A percentile compares a stretch with the other conserved stretches of the same genome.
phyloP scores from a whole-genome alignment of 2,797 vertebrate species.

The Crenichthys baileyi region DNA sequence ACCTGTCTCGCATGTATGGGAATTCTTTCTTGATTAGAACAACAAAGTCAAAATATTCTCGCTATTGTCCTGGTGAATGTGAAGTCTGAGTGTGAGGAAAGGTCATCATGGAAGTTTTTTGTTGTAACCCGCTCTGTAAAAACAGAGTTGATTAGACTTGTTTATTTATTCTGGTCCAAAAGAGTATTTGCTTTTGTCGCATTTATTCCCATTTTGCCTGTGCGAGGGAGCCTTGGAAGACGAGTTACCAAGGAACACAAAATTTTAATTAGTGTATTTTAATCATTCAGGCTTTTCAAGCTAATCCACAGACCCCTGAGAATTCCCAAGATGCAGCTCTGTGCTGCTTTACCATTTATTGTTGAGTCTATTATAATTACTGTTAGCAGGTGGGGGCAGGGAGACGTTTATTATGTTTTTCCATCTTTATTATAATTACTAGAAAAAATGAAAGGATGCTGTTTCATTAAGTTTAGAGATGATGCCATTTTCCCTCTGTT shows the following conservation, averaged over 20 bases:
- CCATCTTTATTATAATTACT: constrained; percentile 99
- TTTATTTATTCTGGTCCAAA: constrained; percentile 99
- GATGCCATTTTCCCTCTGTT: constrained; percentile 85
- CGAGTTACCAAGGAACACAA: constrained; percentile 99
- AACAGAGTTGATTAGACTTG: constrained; percentile 85
- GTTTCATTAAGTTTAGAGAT: constrained; percentile 97
- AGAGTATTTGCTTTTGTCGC: constrained; percentile 99
- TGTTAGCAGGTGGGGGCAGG: constrained; percentile 99
- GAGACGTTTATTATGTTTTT: constrained; percentile 99
- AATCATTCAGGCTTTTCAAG: constrained; percentile 99
- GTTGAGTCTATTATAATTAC: constrained; percentile 99
- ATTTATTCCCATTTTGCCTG: constrained; percentile 99
- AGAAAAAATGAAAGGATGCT: constrained; percentile 99
- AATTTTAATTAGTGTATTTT: constrained; percentile 99
- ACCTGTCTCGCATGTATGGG: constrained; percentile 52
- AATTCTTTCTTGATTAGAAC: constrained; percentile 54
- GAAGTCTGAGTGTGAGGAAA: constrained; percentile 59
- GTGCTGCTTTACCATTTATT: constrained; percentile 99
- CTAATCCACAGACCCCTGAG: constrained; percentile 99
- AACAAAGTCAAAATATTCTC: constrained; percentile 46
- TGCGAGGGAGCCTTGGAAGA: constrained; percentile 98
- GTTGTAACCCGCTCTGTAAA: constrained; percentile 72
- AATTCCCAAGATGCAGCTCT: constrained; percentile 99
- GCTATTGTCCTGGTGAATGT: constrained; percentile 51
- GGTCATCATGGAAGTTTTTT: constrained; percentile 74